Conservation (phyloP, 2,888 invertebrate genomes). For the Nysson spinosus region DNA sequence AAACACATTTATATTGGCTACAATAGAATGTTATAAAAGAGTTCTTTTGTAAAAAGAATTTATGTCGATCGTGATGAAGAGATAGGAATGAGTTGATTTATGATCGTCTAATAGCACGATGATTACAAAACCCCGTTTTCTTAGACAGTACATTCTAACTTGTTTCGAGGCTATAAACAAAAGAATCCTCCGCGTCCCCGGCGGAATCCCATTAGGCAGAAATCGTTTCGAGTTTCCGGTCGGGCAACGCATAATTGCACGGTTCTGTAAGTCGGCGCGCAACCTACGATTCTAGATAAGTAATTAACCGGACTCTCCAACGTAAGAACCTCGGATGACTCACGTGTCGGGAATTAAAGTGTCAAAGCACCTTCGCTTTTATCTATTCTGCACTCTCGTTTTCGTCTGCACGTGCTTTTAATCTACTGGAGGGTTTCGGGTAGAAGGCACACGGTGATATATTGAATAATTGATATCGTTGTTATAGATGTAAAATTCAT, state of each 20-base stretch:
- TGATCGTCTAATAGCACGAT: no score
- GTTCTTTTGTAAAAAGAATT: no score
- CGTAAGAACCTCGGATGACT: constrained; percentile 25
- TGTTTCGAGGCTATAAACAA: constrained; percentile 9
- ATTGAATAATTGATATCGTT: not conserved
- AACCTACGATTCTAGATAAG: constrained; percentile 38
- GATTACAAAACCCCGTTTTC: no score
- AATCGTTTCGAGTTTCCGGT: constrained; percentile 61
- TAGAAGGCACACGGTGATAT: not conserved
- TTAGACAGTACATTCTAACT: not conserved
- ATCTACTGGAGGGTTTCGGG: no score
- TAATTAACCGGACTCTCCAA: constrained; percentile 26
- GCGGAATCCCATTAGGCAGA: constrained; percentile 39
- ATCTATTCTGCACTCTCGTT: not conserved
- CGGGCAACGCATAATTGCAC: constrained; percentile 70
- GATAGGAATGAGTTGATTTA: no score
- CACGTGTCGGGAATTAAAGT: constrained; percentile 30
- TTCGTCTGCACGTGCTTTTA: no score
- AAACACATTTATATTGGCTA: no score
- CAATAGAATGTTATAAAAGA: no score
- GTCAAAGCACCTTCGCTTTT: constrained; percentile 21
- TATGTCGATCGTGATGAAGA: no score
- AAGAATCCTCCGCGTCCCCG: constrained; percentile 33
- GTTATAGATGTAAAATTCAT: no score
- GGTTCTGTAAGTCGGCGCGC: constrained; percentile 29